phyloP scores from a whole-genome alignment of 2,113 vertebrate species.

The Pygoscelis adeliae region DNA sequence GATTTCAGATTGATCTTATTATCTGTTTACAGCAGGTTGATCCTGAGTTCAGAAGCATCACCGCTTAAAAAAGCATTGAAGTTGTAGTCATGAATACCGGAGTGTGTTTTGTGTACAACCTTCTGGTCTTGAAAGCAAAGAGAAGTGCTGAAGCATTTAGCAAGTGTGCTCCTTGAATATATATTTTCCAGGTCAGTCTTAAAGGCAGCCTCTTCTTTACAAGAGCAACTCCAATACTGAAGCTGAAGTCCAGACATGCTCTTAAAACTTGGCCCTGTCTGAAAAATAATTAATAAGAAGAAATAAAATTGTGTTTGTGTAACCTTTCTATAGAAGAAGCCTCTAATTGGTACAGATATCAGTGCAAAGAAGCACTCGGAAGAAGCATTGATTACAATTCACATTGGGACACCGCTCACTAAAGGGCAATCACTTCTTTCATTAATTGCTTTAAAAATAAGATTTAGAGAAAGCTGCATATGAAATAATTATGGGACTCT shows the following conservation, averaged over 20 bases:
- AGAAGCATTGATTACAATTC: constrained; percentile 31
- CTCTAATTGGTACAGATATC: background rate
- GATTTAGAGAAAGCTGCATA: background rate
- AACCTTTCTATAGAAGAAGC: background rate
- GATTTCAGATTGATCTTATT: background rate
- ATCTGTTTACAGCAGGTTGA: constrained; percentile 16
- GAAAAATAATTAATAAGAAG: background rate
- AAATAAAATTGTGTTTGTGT: background rate
- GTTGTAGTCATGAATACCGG: background rate
- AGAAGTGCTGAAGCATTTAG: background rate
- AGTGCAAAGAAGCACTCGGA: background rate
- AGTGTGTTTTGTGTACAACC: constrained; percentile 4
- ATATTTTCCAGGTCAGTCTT: background rate
- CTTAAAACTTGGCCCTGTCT: background rate
- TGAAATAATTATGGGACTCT: background rate
- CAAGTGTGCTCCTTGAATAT: background rate
- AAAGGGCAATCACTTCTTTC: constrained; percentile 28
- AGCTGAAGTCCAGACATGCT: background rate
- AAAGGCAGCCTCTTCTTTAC: background rate
- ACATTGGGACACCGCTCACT: background rate
- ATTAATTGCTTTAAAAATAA: constrained; percentile 46
- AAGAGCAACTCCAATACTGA: background rate
- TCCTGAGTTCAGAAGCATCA: background rate
- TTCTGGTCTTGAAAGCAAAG: constrained; percentile 16
- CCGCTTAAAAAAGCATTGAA: background rate